A percentile compares a stretch with the other conserved stretches of the same genome.
Evolutionary conservation across 2,113 vertebrate species (phyloP).

Genomic region (Sinosuthora webbiana): DNA sequence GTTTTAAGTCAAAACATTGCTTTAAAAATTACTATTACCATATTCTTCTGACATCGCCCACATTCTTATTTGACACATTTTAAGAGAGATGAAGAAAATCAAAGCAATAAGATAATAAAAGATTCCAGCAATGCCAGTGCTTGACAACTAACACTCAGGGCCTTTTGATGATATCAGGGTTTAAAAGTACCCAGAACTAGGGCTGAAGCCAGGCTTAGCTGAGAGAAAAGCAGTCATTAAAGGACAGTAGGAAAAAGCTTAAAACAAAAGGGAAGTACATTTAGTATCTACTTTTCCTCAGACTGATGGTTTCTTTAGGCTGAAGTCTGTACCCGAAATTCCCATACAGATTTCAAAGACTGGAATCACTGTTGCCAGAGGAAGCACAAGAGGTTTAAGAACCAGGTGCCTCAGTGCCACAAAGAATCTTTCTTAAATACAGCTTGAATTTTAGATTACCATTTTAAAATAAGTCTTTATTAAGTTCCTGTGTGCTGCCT

Average conservation of each 20-base stretch:
- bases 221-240: not conserved
- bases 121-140: not conserved
- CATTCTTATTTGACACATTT: not conserved
- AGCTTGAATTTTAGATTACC: not conserved
- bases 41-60: not conserved
- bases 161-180: not conserved
- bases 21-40: not conserved
- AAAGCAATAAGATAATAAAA: constrained; percentile 15
- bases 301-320: not conserved
- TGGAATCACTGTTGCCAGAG: not conserved
- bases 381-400: not conserved
- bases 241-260: not conserved
- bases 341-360: not conserved
- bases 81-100: not conserved
- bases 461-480: not conserved
- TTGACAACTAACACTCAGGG: not conserved
- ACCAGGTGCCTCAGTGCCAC: not conserved
- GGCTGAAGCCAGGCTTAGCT: not conserved
- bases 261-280: not conserved
- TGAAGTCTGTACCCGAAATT: not conserved
- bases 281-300: not conserved
- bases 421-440: not conserved
- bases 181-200: not conserved
- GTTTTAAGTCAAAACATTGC: constrained; percentile 33
- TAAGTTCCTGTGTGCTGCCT: not conserved